Evolutionary conservation across 2,797 vertebrate species (phyloP).

Genomic region (Eupleurogrammus muticus): DNA sequence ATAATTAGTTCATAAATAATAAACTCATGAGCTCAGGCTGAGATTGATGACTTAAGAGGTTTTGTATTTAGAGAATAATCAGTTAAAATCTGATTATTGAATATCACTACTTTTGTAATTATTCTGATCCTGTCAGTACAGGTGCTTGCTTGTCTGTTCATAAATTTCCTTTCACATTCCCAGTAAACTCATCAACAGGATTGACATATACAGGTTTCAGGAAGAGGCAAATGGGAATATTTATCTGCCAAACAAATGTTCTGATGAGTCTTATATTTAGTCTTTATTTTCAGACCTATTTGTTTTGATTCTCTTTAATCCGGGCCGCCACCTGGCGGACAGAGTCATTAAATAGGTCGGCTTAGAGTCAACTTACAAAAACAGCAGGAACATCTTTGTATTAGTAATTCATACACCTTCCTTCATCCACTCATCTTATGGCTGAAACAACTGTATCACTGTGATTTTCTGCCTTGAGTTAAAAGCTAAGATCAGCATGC

Average conservation of each 20-base stretch:
- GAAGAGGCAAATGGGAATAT: constrained; percentile 49
- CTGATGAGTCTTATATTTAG: constrained; percentile 9
- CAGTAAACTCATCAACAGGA: constrained; percentile 33
- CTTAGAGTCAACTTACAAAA: neutral
- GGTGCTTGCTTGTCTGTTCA: constrained; percentile 45
- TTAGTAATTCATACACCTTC: too few relatives aligned
- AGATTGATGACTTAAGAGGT: constrained; percentile 18
- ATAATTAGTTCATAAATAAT: constrained; percentile 1
- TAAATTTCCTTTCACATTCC: constrained; percentile 19
- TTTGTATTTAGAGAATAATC: constrained; percentile 31
- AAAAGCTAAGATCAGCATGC: neutral
- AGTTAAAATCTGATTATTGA: constrained; percentile 26
- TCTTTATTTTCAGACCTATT: neutral
- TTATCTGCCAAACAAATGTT: constrained; percentile 59
- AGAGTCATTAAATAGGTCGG: neutral
- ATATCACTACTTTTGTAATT: constrained; percentile 18
- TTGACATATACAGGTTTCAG: constrained; percentile 59
- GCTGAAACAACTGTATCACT: too few relatives aligned
- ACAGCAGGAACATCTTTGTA: too few relatives aligned
- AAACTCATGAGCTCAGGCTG: neutral
- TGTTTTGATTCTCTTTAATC: neutral
- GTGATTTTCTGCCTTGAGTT: too few relatives aligned
- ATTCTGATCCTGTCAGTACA: constrained; percentile 29
- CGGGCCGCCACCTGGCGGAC: too few relatives aligned
- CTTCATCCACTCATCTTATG: too few relatives aligned